Evolutionary conservation across 2,113 vertebrate genomes (phyloP).

Genomic region (Alces alces): DNA sequence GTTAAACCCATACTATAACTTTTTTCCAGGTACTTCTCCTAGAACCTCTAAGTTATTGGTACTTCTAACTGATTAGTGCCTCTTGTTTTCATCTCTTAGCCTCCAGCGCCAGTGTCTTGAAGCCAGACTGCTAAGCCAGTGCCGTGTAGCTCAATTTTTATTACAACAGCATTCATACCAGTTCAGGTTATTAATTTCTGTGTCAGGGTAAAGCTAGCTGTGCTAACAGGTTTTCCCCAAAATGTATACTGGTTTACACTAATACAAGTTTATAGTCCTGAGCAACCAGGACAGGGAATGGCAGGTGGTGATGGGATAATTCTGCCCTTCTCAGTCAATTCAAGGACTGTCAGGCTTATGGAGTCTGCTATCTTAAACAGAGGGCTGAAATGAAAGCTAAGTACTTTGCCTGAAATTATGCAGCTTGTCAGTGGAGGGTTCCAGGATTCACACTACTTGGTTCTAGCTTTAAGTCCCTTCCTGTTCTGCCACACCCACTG

Average conservation of each 20-base stretch:
- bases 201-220: neutral
- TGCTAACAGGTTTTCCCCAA: neutral
- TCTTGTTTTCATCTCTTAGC: neutral
- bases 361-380: neutral
- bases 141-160: neutral
- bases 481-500: neutral
- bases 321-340: neutral
- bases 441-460: neutral
- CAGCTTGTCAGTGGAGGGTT: neutral
- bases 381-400: neutral
- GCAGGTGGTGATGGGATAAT: neutral
- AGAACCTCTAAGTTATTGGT: neutral
- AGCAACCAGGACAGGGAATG: neutral
- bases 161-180: neutral
- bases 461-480: neutral
- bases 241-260: neutral
- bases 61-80: neutral
- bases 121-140: neutral
- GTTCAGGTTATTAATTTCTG: neutral
- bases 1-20: neutral
- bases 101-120: neutral
- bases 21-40: neutral
- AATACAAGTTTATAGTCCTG: neutral
- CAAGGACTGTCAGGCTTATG: neutral
- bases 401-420: constrained; percentile 15